Percentiles rank a stretch among this genome's conserved stretches.
These are phyloP conservation scores for Beris chalybata DNA, from an alignment of 2,888 invertebrate genomes.

Conservation along the genomic window DNA sequence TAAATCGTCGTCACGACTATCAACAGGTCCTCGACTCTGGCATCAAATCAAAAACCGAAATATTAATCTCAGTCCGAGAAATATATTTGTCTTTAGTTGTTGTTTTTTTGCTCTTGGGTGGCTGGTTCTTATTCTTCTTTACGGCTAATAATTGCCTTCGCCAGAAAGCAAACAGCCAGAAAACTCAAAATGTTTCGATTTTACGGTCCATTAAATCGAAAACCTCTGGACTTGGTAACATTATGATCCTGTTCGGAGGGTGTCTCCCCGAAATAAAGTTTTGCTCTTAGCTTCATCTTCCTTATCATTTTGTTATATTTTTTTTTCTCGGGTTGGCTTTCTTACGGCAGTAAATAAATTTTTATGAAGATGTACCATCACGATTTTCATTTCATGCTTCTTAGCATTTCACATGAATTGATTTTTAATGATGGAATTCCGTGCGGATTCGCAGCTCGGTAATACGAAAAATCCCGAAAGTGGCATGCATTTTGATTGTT, in stretches of 20 bases:
- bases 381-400: constrained; percentile 35
- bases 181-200: constrained; percentile 39
- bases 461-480: constrained; percentile 1
- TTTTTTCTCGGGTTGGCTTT: constrained; percentile 23
- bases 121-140: constrained; percentile 23
- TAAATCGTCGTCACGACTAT: no score
- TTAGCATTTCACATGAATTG: constrained; percentile 29
- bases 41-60: constrained; percentile 12
- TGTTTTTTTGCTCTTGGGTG: constrained; percentile 7
- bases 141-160: constrained; percentile 31
- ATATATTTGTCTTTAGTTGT: constrained; percentile 9
- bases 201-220: constrained; percentile 38
- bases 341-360: constrained; percentile 37
- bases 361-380: constrained; percentile 39
- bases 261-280: no score
- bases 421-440: background rate
- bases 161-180: constrained; percentile 38
- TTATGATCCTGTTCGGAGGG: no score
- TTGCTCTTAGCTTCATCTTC: no score
- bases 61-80: constrained; percentile 8
- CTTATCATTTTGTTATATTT: no score
- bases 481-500: constrained; percentile 26
- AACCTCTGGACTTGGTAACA: constrained; percentile 28
- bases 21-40: no score
- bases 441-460: background rate